Evolutionary conservation across 2,113 vertebrate genomes (phyloP).

Genomic region (Eptesicus fuscus): DNA sequence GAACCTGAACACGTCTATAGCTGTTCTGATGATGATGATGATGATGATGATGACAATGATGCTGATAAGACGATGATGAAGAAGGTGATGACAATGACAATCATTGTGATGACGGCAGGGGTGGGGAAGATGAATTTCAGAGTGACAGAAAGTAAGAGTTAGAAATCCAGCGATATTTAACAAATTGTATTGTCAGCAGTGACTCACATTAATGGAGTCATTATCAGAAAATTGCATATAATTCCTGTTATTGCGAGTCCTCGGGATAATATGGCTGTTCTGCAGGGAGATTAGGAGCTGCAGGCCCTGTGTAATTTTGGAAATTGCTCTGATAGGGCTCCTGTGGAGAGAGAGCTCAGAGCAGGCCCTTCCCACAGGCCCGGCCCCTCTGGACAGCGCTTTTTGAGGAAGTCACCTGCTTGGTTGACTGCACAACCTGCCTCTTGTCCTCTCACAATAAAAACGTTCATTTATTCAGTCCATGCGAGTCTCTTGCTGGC

Average conservation of each 20-base stretch:
- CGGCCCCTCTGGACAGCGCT: not conserved
- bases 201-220: conserved; percentile 74
- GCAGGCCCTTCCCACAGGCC: not conserved
- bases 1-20: not conserved
- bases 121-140: conserved; percentile 27
- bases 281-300: conserved; percentile 59
- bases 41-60: not conserved
- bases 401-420: not conserved
- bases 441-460: not conserved
- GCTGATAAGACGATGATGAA: not conserved
- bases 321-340: conserved; percentile 64
- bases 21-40: not conserved
- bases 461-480: conserved; percentile 31
- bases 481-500: not conserved
- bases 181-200: conserved; percentile 74
- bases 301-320: conserved; percentile 66
- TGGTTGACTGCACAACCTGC: not conserved
- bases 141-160: conserved; percentile 21
- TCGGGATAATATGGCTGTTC: conserved; percentile 70
- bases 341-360: conserved; percentile 53
- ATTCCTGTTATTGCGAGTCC: conserved; percentile 72
- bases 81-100: not conserved
- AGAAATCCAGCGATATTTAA: conserved; percentile 60
- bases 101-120: not conserved
- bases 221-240: conserved; percentile 76